Evolutionary conservation across 2,797 vertebrate species (phyloP), one percentile per base, ranked within the genome.

Genomic region (Enteromius thamalakanensis): DNA sequence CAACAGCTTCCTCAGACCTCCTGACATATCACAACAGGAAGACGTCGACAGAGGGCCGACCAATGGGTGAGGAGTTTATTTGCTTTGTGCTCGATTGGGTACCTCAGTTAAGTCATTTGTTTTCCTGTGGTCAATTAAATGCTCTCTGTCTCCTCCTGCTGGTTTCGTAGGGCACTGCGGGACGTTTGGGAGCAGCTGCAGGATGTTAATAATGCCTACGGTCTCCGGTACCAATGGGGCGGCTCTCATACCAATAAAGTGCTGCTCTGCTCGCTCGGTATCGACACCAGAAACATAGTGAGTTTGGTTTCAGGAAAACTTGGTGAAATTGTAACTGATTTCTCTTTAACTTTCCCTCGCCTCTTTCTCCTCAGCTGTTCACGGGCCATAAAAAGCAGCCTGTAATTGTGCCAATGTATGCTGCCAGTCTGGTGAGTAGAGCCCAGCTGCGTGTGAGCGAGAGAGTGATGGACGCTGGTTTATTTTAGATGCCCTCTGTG

Each of bases 311-410:
- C 3, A n/a, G 11, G 51, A 69, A 37, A 17, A 62, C 15, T 4
- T 19, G 6, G 12, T 51, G 3, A 76, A 32, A 55, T 26, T 17
- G 10, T 7, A 19, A 47, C n/a, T 10, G 42, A 45, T 53, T 49
- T 68, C n/a, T 68, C 19, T 67, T 34, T 21, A 55, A 17, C 8
- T 23, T 62, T 23, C 2, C n/a, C 37, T 45, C 34, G 64, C 8
- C n/a, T 84, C 23, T 70, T 32, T 69, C 34, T 40, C 81, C 69
- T 76, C 91, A 99, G 98, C 94, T 99, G 83, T 99, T 99, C 93
- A 99, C 98, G 7, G 98, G 98, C 81, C 98, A 99, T 94, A 99
- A 96, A 96, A 99, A 99, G 92, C 97, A 99, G 88, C 97, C 98
- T 64, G 96, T 99, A 86, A 99, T 99, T 83, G 98, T 99, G 53